Conservation (phyloP, 2,113 vertebrate species). For the Megalops atlanticus region DNA sequence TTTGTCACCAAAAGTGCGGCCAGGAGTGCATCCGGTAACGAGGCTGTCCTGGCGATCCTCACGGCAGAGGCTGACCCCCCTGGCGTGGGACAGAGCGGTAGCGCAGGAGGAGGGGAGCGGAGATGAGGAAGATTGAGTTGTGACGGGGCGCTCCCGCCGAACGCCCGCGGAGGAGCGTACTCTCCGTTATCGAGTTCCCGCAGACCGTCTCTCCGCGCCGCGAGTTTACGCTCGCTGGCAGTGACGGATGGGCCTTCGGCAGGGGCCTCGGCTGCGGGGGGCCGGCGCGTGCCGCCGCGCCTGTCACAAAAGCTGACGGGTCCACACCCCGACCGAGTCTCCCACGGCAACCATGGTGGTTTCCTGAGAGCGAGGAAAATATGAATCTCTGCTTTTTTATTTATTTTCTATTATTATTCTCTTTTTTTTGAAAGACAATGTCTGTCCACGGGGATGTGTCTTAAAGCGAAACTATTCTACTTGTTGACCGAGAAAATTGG, state of each 20-base stretch:
- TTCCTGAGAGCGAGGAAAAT: neutral
- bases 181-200: constrained; percentile 36
- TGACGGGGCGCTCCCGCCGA: constrained; percentile 30
- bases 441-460: neutral
- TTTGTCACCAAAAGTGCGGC: no score
- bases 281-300: neutral
- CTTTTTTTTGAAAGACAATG: neutral
- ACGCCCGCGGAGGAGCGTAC: constrained; percentile 35
- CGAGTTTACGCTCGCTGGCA: constrained; percentile 6
- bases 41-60: no score
- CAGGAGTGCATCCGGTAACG: no score
- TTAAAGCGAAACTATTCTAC: neutral
- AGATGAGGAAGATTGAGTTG: constrained; percentile 32
- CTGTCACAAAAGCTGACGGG: neutral
- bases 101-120: neutral
- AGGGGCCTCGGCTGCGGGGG: constrained; percentile 14
- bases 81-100: neutral
- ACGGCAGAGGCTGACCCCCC: no score
- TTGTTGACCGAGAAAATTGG: neutral
- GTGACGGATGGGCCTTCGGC: constrained; percentile 33
- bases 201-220: constrained; percentile 18
- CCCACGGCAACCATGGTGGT: neutral
- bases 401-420: neutral
- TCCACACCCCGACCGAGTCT: no score
- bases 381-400: no score